phyloP scores from a whole-genome alignment of 2,888 invertebrate species.

The Mongoloraphidia duomilia region DNA sequence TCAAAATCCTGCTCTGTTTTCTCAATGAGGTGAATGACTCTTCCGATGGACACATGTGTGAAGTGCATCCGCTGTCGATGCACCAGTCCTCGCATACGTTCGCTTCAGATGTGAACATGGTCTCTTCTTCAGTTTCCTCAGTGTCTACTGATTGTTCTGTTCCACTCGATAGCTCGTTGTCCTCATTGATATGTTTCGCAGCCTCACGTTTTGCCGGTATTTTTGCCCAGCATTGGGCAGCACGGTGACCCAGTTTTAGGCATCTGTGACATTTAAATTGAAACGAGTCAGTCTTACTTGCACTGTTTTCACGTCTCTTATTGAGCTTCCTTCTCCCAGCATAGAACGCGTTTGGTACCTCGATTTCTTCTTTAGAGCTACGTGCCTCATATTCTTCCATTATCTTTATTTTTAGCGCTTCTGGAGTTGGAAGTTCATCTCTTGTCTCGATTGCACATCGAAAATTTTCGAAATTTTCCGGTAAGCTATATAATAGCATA shows the following conservation, averaged over 20 bases:
- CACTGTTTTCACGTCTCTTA: background rate
- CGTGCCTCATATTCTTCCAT: conserved; percentile 18
- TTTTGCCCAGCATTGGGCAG: no score
- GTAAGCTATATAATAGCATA: conserved; percentile 12
- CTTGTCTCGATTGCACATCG: conserved; percentile 20
- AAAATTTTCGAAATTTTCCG: conserved; percentile 19
- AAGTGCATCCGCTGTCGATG: background rate
- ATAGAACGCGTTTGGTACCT: background rate
- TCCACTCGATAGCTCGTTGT: background rate
- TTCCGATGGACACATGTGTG: background rate
- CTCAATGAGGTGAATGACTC: no score
- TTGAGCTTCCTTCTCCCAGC: background rate
- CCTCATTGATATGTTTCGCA: no score
- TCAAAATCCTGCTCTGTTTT: no score
- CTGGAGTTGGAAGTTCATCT: conserved; percentile 17
- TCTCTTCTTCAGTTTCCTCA: background rate
- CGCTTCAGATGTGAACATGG: no score
- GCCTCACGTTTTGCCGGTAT: no score
- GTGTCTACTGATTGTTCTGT: background rate
- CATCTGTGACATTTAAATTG: no score
- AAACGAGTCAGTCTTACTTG: no score
- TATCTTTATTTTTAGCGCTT: conserved; percentile 16
- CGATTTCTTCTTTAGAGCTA: background rate
- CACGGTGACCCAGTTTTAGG: no score
- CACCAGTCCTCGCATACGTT: background rate